Evolutionary conservation across 35 echinoderm and acorn worm genomes (phyloP), one percentile per base, ranked within the genome.

Genomic region (Apostichopus japonicus): DNA sequence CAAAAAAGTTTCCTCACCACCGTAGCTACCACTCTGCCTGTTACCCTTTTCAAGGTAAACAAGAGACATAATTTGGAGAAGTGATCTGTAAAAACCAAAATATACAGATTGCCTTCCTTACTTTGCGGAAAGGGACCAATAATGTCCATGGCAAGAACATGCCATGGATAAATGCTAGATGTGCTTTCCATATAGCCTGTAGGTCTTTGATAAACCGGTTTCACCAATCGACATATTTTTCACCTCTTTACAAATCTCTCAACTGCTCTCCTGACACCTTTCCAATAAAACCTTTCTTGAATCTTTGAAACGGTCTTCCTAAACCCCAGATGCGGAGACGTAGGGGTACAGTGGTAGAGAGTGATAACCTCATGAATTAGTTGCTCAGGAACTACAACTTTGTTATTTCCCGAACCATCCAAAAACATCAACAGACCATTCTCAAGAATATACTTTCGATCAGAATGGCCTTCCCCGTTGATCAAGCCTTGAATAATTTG

Each of bases 191-290:
- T 91, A 55, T 15, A 77, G 17, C 71, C 70, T 78, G 0, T 0
- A 33, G 89, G 67, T 79, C 73, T 91, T 14, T 54, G 10, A 91
- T 77, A 78, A 21, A 91, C 89, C 52, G 89, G 89, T 57, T 91
- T 91, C 52, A 24, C 8, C 73, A 77, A 54, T 14, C 52, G 65
- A 78, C 89, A 89, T 65, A 17, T 10, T 16, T 52, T 77, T 19
- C 89, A 91, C 23, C 1, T 6, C 55, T 78, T 24, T 53, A 91
- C 78, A 58, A 91, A 91, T n/a, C n/a, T n/a, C n/a, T n/a, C 79
- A 21, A 82, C 79, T 82, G 22, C 71, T 23, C 53, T 17, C 17
- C n/a, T 90, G 11, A 90, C 53, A 33, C 24, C 24, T 6, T 77
- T 23, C 88, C 88, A 90, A 62, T 70, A 77, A 77, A 61, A 87